Conservation (phyloP, 2,113 vertebrate genomes). For the Proterorhinus semilunaris region DNA sequence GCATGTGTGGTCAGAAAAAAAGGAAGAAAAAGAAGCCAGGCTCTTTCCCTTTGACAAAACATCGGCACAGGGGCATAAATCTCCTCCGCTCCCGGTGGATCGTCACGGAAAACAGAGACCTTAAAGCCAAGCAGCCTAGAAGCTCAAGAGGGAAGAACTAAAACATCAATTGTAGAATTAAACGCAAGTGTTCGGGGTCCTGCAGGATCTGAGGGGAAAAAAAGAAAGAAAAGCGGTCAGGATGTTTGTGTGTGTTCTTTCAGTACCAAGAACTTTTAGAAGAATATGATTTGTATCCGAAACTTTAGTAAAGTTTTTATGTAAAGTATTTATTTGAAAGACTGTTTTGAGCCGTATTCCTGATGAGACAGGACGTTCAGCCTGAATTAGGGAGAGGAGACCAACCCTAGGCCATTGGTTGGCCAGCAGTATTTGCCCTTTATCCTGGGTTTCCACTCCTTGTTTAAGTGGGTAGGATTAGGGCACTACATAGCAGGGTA, state of each 20-base stretch:
- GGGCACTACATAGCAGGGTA: constrained; percentile 82
- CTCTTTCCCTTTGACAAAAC: constrained; percentile 57
- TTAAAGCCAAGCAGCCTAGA: constrained; percentile 55
- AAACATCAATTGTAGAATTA: constrained; percentile 71
- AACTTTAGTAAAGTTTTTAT: constrained; percentile 12
- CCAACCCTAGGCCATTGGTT: no score
- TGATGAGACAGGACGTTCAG: no score
- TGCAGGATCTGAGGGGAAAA: constrained; percentile 67
- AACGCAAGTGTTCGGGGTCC: constrained; percentile 65
- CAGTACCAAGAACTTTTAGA: background rate
- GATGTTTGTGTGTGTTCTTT: constrained; percentile 48
- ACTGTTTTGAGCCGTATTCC: constrained; percentile 8
- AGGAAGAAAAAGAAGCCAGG: constrained; percentile 33
- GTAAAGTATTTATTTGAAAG: constrained; percentile 29
- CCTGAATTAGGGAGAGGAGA: no score
- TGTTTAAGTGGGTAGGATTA: constrained; percentile 74
- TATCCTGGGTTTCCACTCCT: constrained; percentile 58
- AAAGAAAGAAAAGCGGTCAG: constrained; percentile 49
- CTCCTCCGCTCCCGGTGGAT: constrained; percentile 57
- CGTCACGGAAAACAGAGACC: constrained; percentile 68
- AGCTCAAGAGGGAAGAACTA: constrained; percentile 58
- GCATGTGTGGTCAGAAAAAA: constrained; percentile 45
- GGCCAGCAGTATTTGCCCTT: constrained; percentile 39
- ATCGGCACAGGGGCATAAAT: constrained; percentile 68
- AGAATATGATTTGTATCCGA: no score